Percentiles rank a stretch among this genome's conserved stretches.
Evolutionary conservation across 2,113 vertebrate genomes (phyloP).

Genomic region (Leptocoma aspasia): DNA sequence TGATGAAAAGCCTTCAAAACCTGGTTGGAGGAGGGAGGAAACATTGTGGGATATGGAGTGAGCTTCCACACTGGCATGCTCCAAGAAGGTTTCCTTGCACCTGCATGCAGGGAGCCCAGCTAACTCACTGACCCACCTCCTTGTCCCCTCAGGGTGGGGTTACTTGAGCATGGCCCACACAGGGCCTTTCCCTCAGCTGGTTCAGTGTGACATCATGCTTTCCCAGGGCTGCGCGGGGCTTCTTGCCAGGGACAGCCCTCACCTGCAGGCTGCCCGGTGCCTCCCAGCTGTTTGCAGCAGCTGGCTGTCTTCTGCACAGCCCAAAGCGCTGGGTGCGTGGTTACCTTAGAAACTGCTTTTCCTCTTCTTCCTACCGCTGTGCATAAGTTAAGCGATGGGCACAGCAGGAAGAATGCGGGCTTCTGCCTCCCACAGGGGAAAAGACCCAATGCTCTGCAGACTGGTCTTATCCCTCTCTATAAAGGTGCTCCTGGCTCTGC

Average conservation of each 20-base stretch:
- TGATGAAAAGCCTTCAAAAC: neutral
- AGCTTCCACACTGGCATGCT: accelerated
- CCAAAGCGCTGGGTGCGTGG: accelerated
- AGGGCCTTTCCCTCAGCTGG: neutral
- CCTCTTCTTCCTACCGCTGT: neutral
- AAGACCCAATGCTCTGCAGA: neutral
- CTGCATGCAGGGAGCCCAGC: neutral
- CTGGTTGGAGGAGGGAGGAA: neutral
- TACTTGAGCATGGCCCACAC: accelerated
- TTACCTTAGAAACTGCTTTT: conserved; percentile 57
- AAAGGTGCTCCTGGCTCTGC: neutral
- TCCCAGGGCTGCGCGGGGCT: accelerated
- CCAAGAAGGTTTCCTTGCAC: neutral
- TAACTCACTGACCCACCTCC: neutral
- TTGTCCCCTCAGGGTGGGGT: neutral
- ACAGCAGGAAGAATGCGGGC: neutral
- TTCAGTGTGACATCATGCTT: neutral
- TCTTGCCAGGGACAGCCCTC: neutral
- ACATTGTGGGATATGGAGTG: neutral
- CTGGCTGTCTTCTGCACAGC: neutral
- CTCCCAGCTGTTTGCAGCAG: neutral
- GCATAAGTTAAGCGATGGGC: neutral
- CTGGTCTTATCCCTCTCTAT: neutral
- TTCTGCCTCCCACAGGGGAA: neutral
- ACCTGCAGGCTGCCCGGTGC: accelerated